These are phyloP conservation scores for Etheostoma cragini DNA, from an alignment of 2,113 vertebrate species.

Conservation along the genomic window DNA sequence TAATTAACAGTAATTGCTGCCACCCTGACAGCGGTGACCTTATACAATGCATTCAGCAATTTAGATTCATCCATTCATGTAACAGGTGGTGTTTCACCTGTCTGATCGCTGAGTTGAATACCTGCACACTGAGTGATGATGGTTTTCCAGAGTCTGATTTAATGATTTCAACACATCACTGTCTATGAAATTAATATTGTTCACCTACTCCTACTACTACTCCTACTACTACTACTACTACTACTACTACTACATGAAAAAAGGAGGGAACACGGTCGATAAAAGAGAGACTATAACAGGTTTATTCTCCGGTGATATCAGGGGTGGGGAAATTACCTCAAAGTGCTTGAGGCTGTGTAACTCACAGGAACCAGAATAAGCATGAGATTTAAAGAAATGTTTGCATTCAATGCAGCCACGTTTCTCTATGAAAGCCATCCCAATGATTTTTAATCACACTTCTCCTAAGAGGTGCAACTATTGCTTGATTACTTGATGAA, in stretches of 20 bases:
- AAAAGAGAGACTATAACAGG: neutral
- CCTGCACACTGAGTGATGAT: constrained; percentile 77
- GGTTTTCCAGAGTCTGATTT: constrained; percentile 61
- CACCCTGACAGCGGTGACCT: constrained; percentile 33
- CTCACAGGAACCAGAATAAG: neutral
- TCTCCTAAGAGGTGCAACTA: constrained; percentile 39
- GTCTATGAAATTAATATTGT: neutral
- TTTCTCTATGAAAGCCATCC: neutral
- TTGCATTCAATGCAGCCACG: constrained; percentile 63
- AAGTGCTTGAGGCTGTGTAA: neutral
- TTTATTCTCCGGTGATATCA: neutral
- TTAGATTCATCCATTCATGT: constrained; percentile 27
- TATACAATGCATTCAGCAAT: constrained; percentile 42
- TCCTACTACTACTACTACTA: too few species aligned
- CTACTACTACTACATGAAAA: neutral
- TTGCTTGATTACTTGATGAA: neutral
- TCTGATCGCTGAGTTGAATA: constrained; percentile 80
- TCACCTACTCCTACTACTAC: too few species aligned
- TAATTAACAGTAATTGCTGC: constrained; percentile 54
- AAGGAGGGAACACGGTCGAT: neutral
- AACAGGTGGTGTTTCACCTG: constrained; percentile 76
- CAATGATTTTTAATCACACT: constrained; percentile 80
- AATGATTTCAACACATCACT: neutral
- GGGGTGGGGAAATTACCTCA: neutral
- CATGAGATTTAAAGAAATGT: neutral